Percentiles rank a stretch among this genome's conserved stretches.
phyloP scores from a whole-genome alignment of 2,888 invertebrate genomes.

The Erannis defoliaria region DNA sequence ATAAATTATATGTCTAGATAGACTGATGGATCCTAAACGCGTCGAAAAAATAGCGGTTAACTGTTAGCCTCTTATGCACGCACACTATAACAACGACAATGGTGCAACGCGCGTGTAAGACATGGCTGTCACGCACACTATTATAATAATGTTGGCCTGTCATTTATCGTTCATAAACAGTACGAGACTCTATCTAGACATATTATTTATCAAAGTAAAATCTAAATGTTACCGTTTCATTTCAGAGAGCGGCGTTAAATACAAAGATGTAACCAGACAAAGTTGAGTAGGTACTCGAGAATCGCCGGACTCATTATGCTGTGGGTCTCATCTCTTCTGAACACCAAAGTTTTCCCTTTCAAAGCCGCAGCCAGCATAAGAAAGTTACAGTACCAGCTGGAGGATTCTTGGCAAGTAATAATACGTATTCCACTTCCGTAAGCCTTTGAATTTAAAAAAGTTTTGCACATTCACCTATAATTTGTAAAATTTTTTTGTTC shows the following conservation, averaged over 20 bases:
- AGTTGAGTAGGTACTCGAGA: conserved; percentile 48
- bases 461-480: conserved; percentile 31
- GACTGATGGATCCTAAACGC: too few species aligned
- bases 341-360: conserved; percentile 68
- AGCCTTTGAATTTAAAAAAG: conserved; percentile 47
- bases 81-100: too few species aligned
- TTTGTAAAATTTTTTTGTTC: not conserved
- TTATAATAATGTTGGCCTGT: too few species aligned
- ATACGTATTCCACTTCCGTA: conserved; percentile 67
- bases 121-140: too few species aligned
- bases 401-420: conserved; percentile 77
- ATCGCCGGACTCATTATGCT: conserved; percentile 65
- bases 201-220: too few species aligned
- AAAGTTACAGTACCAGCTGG: conserved; percentile 70
- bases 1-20: too few species aligned
- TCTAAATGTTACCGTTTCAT: conserved; percentile 19
- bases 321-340: conserved; percentile 64
- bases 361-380: conserved; percentile 63
- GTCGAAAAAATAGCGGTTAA: too few species aligned
- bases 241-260: conserved; percentile 25
- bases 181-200: too few species aligned
- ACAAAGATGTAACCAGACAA: conserved; percentile 47
- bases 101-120: too few species aligned
- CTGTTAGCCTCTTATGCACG: too few species aligned
- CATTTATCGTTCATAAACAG: too few species aligned